Evolutionary conservation across 2,888 invertebrate species (phyloP), one percentile per base, ranked within the genome.

Genomic region (Portevinia maculata): DNA sequence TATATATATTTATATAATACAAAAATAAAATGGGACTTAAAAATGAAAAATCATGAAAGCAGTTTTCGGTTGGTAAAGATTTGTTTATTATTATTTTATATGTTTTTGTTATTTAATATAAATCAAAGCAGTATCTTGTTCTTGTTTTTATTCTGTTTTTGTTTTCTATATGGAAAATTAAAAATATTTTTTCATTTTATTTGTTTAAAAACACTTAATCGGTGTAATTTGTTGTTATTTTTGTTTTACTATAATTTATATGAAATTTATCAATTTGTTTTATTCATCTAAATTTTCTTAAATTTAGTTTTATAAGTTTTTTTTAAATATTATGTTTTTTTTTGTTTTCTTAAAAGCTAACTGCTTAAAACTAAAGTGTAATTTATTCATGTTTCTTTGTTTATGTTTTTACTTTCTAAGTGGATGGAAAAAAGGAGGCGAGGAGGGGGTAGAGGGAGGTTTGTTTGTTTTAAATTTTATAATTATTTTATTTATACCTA

Each of bases 361-460:
- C 79, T 84, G 84, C 84, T 79, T 84, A 79, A 84, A 84, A 84
- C 79, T 84, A 84, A 62, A 79, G 73, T 84, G 71, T 76, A 79
- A 79, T 84, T 84, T 71, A 71, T 78, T 81, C 55, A 67, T 71
- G 24, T 50, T 44, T 53, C 44, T 74, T 48, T 37, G 52, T 55
- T 55, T 53, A 55, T 39, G 17, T 53, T 57, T 65, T 59, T 69
- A 69, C 37, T 7, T 55, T 69, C 69, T 74, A 79, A 74, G 57
- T 79, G 73, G 73, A 79, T 69, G 73, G 79, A 73, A 60, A 84
- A 71, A 64, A 64, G 28, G 55, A 39, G 67, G 52, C 37, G 37
- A 41, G 57, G 79, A 41, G 19, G 21, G 62, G 34, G 37, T 15
- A 48, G 70, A 53, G 44, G 55, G 55, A 34, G 30, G 6, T 52